Percentiles rank a stretch among this genome's conserved stretches.
Conservation (phyloP, 1,140 invertebrate genomes). For the Lamellibrachia luymesi region DNA sequence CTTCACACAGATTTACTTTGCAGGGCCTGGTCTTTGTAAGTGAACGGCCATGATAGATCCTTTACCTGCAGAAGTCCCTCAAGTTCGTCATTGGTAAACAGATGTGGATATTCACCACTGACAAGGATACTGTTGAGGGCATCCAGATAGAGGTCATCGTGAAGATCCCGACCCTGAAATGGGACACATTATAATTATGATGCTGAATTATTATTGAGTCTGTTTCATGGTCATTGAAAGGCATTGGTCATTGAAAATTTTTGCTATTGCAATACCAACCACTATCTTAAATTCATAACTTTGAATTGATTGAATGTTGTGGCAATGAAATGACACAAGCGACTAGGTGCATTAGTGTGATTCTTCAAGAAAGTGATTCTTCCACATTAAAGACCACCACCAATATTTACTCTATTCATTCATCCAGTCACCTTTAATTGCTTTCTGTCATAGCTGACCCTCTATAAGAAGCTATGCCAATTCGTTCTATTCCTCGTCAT, state of each 20-base stretch:
- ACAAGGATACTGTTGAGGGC: conserved; percentile 55
- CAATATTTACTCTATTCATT: background rate
- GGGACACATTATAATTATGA: background rate
- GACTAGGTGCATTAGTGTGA: background rate
- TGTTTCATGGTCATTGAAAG: background rate
- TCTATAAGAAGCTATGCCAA: no score
- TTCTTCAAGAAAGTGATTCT: background rate
- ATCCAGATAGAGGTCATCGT: conserved; percentile 50
- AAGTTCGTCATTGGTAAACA: conserved; percentile 57
- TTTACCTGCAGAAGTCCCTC: conserved; percentile 52
- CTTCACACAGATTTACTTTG: no score
- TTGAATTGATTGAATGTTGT: background rate
- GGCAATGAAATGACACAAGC: background rate
- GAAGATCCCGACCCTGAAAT: conserved; percentile 44
- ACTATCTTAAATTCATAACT: background rate
- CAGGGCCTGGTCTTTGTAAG: no score
- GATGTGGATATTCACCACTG: conserved; percentile 54
- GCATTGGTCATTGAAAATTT: background rate
- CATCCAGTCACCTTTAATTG: no score
- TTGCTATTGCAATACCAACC: background rate
- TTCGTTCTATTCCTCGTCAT: no score
- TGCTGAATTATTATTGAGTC: background rate
- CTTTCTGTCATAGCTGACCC: no score
- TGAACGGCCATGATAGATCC: background rate
- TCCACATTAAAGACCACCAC: background rate